A percentile compares a stretch with the other conserved stretches of the same genome.
These are phyloP conservation scores for Falco berigora DNA, from an alignment of 2,797 vertebrate species.

Conservation along the genomic window DNA sequence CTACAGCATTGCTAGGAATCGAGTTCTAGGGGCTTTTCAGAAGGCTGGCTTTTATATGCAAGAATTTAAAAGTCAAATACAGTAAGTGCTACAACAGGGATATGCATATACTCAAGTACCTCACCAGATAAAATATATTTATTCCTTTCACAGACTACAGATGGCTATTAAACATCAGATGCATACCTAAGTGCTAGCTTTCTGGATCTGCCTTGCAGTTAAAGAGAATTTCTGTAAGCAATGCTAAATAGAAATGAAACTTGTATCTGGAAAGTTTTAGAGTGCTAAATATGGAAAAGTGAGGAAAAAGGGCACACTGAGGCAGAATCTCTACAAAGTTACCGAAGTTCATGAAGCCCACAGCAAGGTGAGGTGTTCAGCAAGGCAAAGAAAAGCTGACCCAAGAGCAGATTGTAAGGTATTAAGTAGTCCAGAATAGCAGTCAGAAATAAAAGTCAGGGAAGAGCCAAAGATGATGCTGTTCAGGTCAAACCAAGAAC, in stretches of 20 bases:
- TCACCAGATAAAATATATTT: neutral
- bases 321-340: neutral
- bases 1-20: neutral
- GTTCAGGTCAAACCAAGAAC: neutral
- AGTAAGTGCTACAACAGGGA: neutral
- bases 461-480: neutral
- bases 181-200: neutral
- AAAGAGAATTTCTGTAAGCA: neutral
- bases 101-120: neutral
- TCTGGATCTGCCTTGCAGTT: neutral
- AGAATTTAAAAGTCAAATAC: neutral
- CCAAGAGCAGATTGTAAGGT: accelerated
- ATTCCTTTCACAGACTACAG: neutral
- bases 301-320: neutral
- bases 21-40: neutral
- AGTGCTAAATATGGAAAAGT: neutral
- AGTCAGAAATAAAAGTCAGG: neutral
- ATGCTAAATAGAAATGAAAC: neutral
- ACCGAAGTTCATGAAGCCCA: neutral
- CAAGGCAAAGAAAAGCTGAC: neutral
- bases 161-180: neutral
- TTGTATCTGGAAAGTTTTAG: neutral
- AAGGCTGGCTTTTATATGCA: neutral
- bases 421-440: no score
- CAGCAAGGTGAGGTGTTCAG: neutral